Base-by-base conservation (phyloP, 1,140 invertebrate species). In the Scaptomyza pallida region DNA sequence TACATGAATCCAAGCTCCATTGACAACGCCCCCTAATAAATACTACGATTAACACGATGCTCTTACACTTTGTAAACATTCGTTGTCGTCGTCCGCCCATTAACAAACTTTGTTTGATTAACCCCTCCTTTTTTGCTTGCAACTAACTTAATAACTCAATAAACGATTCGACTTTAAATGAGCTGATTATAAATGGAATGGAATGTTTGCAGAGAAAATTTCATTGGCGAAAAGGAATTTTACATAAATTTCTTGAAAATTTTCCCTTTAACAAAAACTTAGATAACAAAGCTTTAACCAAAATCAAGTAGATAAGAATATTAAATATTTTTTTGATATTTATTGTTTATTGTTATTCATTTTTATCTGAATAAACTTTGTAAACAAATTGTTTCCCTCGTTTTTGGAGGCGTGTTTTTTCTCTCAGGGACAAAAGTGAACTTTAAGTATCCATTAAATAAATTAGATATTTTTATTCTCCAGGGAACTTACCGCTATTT, bases 401-500 rank as follows among this genome's bases (percentile, higher is more conserved):
- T 13, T 19, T 51, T 43, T 9, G 51, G 16, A 37, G 59, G 59
- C 59, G 47, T 62, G n/a, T n/a, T n/a, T n/a, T n/a, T n/a, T n/a
- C n/a, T 33, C 9, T 8, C 37, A 12, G 12, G 12, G 33, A 37
- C 16, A 10, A 12, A 43, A 13, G 33, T 52, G 26, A 33, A 23
- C 26, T 52, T 33, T 33, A 37, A 33, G 44, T 64, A 44, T 12
- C 45, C 65, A 65, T 71, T 57, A 71, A 57, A 65, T 19, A 44
- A 21, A 57, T 51, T 45, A 33, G 35, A 63, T 30, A 61, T 68
- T 23, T 48, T 37, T 23, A 51, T 45, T 15, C 9, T 30, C 9
- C 26, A 8, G 9, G 26, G 5, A 44, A 83, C 81, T 86, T 86
- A 86, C 81, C 71, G 21, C 17, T 62, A 51, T 62, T 75, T 50